Evolutionary conservation across 2,888 invertebrate species (phyloP), one percentile per base, ranked within the genome.

Genomic region (Drosophila tanythrix): DNA sequence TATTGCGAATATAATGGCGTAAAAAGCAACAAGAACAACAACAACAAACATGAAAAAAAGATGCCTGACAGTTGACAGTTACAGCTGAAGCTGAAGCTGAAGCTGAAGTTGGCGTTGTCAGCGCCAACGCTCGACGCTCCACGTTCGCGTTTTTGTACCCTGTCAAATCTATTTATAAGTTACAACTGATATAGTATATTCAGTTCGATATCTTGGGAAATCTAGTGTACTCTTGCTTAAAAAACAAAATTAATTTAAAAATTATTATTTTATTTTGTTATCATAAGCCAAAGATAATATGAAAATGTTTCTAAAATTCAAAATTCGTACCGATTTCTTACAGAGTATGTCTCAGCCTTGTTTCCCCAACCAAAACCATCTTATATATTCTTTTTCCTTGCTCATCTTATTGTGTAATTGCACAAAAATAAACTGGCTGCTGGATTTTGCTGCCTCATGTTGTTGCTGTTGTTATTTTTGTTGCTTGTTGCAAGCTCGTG

Each of bases 1-100:
- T 84, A 84, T 84, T 89, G 80, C 84, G 74, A 83, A 82, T 79
- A 87, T 89, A 84, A 84, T 87, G 89, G 83, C 79, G 87, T 76
- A 83, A 81, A 83, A 82, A 82, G 70, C 81, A 79, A 40, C 38
- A 51, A 27, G 0, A 46, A 46, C 46, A 35, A 51, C 58, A 69
- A 53, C 64, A 70, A 43, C 59, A 56, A 36, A 21, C 18, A 36
- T 52, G 33, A 48, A 61, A 75, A 77, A 74, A 88, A 25, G 3
- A 69, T 66, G 71, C 51, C 82, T 85, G 80, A 83, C 88, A 88
- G 88, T 85, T 83, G 83, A 88, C 83, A 88, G 80, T 79, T 76
- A 83, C 82, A 88, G 88, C 79, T 88, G 74, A 79, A 79, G 60
- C 69, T 38, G 43, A 40, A 64, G 62, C 65, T 38, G 43, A 40